Evolutionary conservation across 2,888 invertebrate genomes (phyloP).

Genomic region (Seira musarum): DNA sequence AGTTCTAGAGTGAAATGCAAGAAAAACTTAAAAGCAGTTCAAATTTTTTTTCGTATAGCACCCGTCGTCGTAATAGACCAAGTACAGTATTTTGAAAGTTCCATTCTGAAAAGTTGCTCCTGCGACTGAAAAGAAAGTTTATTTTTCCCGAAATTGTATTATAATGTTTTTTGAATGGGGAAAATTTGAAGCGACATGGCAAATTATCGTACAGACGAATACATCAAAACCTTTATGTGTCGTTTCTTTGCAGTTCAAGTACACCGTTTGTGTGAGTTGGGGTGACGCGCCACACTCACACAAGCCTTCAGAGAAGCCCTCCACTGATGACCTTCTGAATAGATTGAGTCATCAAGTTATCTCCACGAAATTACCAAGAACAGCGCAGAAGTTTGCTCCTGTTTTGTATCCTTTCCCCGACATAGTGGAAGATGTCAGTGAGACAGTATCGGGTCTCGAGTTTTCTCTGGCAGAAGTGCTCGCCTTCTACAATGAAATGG

Average conservation of each 20-base stretch:
- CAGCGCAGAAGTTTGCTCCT: conserved; percentile 38
- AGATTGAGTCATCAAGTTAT: conserved; percentile 40
- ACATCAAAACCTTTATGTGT: no score
- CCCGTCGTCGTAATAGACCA: no score
- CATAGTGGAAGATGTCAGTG: conserved; percentile 59
- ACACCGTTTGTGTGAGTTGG: conserved; percentile 65
- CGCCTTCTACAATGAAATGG: conserved; percentile 32
- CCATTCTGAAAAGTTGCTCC: no score
- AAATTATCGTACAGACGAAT: no score
- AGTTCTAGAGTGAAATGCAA: no score
- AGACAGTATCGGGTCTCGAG: conserved; percentile 41
- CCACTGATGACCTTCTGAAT: conserved; percentile 33
- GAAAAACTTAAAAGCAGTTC: no score
- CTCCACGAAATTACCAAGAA: conserved; percentile 43
- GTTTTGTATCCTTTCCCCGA: conserved; percentile 62
- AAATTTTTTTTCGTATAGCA: no score
- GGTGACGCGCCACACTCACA: conserved; percentile 39
- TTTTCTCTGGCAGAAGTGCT: conserved; percentile 48
- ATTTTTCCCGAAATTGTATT: no score
- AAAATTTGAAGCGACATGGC: no score
- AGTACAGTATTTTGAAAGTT: no score
- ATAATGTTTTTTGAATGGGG: no score
- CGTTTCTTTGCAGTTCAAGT: conserved; percentile 52
- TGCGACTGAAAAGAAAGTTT: no score
- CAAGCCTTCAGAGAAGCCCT: conserved; percentile 34